Conservation (phyloP, 2,888 invertebrate genomes). For the Ophion obscuratus region DNA sequence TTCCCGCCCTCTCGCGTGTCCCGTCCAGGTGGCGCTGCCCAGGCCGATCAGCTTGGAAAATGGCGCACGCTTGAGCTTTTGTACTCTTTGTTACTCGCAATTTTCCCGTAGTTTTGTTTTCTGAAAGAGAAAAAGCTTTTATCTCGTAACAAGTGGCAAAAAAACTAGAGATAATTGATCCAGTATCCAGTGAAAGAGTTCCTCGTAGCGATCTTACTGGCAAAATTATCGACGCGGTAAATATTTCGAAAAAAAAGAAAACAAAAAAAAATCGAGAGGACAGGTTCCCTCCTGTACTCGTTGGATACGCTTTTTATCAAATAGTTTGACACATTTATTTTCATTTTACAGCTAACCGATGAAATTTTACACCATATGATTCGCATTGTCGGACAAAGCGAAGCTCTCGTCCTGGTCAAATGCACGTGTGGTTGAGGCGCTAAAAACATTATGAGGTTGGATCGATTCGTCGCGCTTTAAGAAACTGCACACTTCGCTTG, state of each 20-base stretch:
- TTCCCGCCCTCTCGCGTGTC: constrained; percentile 29
- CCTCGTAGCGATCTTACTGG: not conserved
- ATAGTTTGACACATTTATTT: constrained; percentile 14
- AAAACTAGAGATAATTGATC: not conserved
- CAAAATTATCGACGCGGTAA: not conserved
- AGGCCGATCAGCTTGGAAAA: constrained; percentile 55
- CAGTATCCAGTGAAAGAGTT: not conserved
- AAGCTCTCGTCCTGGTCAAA: not conserved
- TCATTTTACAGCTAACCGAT: not conserved
- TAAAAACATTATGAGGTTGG: constrained; percentile 8
- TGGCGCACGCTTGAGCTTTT: constrained; percentile 51
- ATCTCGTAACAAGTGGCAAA: not conserved
- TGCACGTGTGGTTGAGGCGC: not conserved
- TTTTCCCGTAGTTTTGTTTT: constrained; percentile 26
- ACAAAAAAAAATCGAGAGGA: not conserved
- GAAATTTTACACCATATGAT: not conserved
- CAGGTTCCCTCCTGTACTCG: not conserved
- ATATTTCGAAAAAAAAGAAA: constrained; percentile 11
- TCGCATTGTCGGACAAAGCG: not conserved
- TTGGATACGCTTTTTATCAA: not conserved
- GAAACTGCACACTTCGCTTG: constrained; percentile 2
- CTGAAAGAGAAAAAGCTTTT: not conserved
- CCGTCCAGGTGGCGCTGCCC: constrained; percentile 29
- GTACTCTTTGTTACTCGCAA: constrained; percentile 8
- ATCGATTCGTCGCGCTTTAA: not conserved